phyloP scores from a whole-genome alignment of 2,888 invertebrate species.

The Papilio gigon region DNA sequence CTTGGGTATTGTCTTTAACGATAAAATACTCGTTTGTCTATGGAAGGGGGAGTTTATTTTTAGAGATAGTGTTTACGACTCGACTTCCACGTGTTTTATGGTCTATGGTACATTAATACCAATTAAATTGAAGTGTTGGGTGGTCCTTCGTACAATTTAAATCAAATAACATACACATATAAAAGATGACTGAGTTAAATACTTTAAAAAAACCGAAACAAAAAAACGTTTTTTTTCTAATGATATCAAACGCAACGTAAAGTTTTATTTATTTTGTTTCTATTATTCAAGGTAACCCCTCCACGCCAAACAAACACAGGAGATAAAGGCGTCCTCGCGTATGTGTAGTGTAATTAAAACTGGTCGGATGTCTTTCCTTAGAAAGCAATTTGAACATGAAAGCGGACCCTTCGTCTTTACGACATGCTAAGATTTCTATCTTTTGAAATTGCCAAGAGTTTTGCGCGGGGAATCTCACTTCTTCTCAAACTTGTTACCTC shows the following conservation, averaged over 20 bases:
- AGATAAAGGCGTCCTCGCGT: conserved; percentile 12
- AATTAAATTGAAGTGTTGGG: no score
- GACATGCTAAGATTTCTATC: conserved; percentile 39
- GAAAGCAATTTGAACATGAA: conserved; percentile 42
- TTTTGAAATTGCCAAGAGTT: conserved; percentile 35
- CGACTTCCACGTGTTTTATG: conserved; percentile 15
- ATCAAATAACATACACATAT: neutral
- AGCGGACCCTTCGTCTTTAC: conserved; percentile 34
- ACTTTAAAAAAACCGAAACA: no score
- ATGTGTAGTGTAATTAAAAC: conserved; percentile 39
- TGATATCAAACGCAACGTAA: neutral
- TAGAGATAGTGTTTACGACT: conserved; percentile 29
- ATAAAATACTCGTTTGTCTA: conserved; percentile 30
- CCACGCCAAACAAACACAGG: conserved; percentile 14
- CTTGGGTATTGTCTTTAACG: conserved; percentile 33
- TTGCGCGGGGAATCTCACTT: conserved; percentile 14
- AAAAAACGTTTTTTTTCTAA: no score
- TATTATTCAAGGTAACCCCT: conserved; percentile 7
- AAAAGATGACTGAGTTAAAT: no score
- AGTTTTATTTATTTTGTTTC: neutral
- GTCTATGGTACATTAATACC: neutral
- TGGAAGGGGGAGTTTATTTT: conserved; percentile 30
- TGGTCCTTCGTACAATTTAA: neutral
- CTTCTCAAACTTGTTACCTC: conserved; percentile 22
- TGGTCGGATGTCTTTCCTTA: conserved; percentile 38